Conservation (phyloP, 2,113 vertebrate species). For the Camelus dromedarius region DNA sequence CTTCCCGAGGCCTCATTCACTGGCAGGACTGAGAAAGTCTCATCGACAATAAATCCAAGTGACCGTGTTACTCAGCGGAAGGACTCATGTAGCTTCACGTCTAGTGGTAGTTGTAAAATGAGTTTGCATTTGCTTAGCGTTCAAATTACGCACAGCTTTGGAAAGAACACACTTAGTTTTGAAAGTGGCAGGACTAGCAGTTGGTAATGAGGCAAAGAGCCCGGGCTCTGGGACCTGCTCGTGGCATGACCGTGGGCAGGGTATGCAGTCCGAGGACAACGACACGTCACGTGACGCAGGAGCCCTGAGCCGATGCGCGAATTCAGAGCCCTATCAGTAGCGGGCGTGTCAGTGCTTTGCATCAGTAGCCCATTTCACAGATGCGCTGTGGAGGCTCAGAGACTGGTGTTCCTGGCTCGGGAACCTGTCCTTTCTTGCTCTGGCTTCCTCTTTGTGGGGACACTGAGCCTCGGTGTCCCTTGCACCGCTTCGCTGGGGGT, state of each 20-base stretch:
- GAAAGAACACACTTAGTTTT: background rate
- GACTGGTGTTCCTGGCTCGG: background rate
- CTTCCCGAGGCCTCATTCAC: background rate
- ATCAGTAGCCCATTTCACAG: background rate
- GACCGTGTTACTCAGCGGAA: background rate
- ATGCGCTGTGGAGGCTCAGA: background rate
- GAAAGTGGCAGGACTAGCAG: background rate
- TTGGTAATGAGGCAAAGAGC: background rate
- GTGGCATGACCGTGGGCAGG: background rate
- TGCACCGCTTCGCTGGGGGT: no score
- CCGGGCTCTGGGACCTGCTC: background rate
- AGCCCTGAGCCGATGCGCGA: accelerated
- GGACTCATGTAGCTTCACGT: background rate
- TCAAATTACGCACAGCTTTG: background rate
- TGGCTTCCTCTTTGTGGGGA: background rate
- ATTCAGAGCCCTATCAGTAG: no score
- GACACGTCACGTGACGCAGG: accelerated
- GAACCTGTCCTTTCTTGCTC: background rate
- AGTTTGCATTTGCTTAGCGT: background rate
- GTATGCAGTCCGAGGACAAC: background rate
- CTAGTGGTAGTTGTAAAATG: background rate
- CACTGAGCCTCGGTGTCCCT: background rate
- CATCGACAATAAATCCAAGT: background rate
- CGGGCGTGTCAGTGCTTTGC: no score
- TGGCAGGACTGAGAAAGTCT: background rate